These are phyloP conservation scores for Beroe ovata DNA, from an alignment of 37 sponge, comb jelly and placozoan genomes.

Conservation along the genomic window DNA sequence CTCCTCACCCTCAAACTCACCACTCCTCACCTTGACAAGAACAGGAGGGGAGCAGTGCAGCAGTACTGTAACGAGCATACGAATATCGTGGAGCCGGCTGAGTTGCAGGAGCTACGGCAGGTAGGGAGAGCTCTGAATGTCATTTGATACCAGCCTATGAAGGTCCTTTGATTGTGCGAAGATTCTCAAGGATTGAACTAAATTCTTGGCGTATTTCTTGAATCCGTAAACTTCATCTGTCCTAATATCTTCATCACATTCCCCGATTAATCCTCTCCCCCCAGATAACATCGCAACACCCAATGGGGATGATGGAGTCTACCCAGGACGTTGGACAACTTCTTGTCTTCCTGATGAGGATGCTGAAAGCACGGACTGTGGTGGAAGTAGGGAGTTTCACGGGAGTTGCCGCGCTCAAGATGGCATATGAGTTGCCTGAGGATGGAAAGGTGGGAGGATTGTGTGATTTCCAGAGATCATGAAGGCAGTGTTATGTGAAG, in stretches of 20 bases:
- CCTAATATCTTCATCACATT: too few relatives aligned
- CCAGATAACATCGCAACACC: slow-evolving; percentile 13
- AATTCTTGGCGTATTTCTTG: too few relatives aligned
- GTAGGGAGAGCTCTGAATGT: too few relatives aligned
- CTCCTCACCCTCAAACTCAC: not conserved
- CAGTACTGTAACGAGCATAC: not conserved
- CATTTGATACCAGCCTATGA: too few relatives aligned
- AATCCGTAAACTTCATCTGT: too few relatives aligned
- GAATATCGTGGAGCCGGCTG: not conserved
- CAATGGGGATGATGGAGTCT: slow-evolving; percentile 31
- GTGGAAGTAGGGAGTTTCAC: slow-evolving; percentile 47
- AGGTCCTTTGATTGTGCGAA: too few relatives aligned
- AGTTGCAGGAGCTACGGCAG: not conserved
- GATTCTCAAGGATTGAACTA: too few relatives aligned
- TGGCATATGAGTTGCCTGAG: slow-evolving; percentile 27
- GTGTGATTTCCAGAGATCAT: not conserved
- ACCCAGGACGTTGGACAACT: slow-evolving; percentile 59
- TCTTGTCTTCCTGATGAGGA: slow-evolving; percentile 27
- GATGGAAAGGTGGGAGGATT: slow-evolving; percentile 19
- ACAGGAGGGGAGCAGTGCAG: not conserved
- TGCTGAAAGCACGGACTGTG: slow-evolving; percentile 32
- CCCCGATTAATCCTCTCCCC: too few relatives aligned
- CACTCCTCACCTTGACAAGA: not conserved
- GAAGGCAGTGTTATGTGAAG: too few relatives aligned
- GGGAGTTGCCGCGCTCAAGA: slow-evolving; percentile 45